Conservation (phyloP, 2,113 vertebrate species). For the Setophaga petechia region DNA sequence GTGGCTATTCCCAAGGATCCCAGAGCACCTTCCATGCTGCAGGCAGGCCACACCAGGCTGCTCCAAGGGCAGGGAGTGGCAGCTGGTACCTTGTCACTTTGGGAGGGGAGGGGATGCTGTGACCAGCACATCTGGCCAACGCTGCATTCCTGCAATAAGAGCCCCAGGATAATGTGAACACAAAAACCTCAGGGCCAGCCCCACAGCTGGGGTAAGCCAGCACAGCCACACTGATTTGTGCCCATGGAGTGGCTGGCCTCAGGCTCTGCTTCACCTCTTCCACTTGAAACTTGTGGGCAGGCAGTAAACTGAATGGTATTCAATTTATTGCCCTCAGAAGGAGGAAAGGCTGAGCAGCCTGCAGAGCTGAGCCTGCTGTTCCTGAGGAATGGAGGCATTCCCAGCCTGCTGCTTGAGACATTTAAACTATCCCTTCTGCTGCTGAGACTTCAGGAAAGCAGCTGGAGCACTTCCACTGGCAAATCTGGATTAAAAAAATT, state of each 20-base stretch:
- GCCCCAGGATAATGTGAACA: slow-evolving; percentile 38
- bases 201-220: slow-evolving; percentile 33
- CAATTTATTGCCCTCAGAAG: slow-evolving; percentile 12
- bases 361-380: neutral
- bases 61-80: neutral
- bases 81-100: neutral
- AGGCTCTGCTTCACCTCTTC: neutral
- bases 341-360: neutral
- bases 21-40: neutral
- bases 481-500: neutral
- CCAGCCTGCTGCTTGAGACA: neutral
- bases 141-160: slow-evolving; percentile 54
- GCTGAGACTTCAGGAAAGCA: neutral
- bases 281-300: neutral
- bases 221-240: slow-evolving; percentile 15
- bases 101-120: neutral
- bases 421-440: neutral
- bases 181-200: slow-evolving; percentile 27
- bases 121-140: slow-evolving; percentile 55
- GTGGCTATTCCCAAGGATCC: neutral
- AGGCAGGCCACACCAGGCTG: neutral
- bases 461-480: neutral
- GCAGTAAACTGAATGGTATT: neutral
- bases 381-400: neutral
- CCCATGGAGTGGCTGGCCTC: neutral